These are phyloP conservation scores for Neoniphon sammara DNA, from an alignment of 2,797 vertebrate genomes.

Conservation along the genomic window DNA sequence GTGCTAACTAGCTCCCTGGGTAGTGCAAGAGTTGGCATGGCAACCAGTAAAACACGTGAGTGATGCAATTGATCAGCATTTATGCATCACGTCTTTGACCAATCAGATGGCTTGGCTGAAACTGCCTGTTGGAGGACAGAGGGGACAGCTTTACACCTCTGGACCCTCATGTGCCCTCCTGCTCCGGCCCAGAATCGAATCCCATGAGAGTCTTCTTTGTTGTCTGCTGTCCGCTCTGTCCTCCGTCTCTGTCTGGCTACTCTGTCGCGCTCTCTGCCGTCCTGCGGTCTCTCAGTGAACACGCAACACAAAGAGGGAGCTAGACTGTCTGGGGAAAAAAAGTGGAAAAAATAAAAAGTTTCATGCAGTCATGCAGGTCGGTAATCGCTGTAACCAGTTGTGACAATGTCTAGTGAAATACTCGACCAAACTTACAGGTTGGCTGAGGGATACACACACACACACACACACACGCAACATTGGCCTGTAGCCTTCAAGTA, in stretches of 20 bases:
- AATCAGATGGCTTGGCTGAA: not conserved
- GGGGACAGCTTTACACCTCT: constrained; percentile 6
- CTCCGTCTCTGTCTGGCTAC: constrained; percentile 10
- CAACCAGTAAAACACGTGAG: not conserved
- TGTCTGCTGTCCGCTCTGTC: constrained; percentile 29
- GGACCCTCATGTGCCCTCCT: constrained; percentile 16
- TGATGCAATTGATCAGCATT: not conserved
- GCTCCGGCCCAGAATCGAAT: constrained; percentile 27
- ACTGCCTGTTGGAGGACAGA: not conserved
- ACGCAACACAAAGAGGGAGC: too few species aligned
- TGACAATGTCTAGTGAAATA: too few species aligned
- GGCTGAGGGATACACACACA: too few species aligned
- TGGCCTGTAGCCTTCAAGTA: too few species aligned
- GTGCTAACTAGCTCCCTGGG: not conserved
- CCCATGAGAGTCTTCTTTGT: constrained; percentile 44
- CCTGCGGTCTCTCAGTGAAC: too few species aligned
- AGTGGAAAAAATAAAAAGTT: too few species aligned
- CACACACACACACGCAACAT: too few species aligned
- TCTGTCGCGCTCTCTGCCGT: not conserved
- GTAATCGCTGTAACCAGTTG: too few species aligned
- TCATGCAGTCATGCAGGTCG: too few species aligned
- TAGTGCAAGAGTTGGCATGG: constrained; percentile 1
- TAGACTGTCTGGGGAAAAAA: too few species aligned
- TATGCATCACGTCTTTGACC: too few species aligned
- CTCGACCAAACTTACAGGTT: too few species aligned